Conservation (phyloP, 2,113 vertebrate species). For the Etheostoma spectabile region DNA sequence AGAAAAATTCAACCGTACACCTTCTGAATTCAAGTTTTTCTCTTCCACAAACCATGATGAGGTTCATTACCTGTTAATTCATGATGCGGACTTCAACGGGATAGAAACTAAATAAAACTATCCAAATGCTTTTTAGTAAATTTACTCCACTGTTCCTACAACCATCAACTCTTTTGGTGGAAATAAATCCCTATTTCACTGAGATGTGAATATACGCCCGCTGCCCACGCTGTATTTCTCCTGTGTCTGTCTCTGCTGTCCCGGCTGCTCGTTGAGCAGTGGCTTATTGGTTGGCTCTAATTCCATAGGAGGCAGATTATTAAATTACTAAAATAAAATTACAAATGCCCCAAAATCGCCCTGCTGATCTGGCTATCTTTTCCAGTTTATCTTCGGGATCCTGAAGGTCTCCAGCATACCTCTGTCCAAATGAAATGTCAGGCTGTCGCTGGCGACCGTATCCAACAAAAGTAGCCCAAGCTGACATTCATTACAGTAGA, state of each 20-base stretch:
- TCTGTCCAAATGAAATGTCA: background rate
- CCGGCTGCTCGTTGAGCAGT: background rate
- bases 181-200: background rate
- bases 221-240: background rate
- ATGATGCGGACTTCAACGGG: background rate
- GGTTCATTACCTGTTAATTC: background rate
- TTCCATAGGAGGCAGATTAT: background rate
- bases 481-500: background rate
- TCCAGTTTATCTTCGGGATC: background rate
- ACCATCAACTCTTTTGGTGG: background rate
- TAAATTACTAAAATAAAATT: background rate
- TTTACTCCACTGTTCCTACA: background rate
- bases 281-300: background rate
- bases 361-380: background rate
- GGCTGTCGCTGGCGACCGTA: background rate
- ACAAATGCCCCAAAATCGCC: background rate
- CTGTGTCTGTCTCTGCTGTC: background rate
- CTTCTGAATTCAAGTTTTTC: background rate
- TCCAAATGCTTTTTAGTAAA: background rate
- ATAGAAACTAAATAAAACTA: background rate
- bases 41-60: background rate
- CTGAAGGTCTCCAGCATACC: background rate
- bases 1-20: background rate
- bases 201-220: background rate
- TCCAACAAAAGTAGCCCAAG: background rate